phyloP scores from a whole-genome alignment of 2,113 vertebrate species.

The Furnarius figulus region DNA sequence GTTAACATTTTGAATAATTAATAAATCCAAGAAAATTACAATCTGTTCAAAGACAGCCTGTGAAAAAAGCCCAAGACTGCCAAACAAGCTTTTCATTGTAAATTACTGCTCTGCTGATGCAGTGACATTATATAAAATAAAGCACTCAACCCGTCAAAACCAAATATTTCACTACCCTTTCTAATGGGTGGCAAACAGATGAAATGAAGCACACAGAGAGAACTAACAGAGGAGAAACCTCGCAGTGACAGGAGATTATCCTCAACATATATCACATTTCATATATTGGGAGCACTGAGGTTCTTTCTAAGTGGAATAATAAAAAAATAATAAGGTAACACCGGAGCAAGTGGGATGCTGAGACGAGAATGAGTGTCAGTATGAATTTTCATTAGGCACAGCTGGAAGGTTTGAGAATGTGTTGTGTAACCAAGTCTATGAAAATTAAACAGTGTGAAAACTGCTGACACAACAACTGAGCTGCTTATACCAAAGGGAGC shows the following conservation, averaged over 20 bases:
- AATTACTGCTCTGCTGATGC: constrained; percentile 15
- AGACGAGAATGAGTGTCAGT: not conserved
- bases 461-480: constrained; percentile 19
- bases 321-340: not conserved
- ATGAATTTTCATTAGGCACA: constrained; percentile 45
- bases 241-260: not conserved
- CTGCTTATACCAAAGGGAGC: not conserved
- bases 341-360: not conserved
- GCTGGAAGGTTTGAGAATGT: constrained; percentile 32
- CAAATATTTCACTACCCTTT: constrained; percentile 1
- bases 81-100: not conserved
- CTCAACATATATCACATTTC: not conserved
- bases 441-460: constrained; percentile 39
- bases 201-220: not conserved
- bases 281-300: not conserved
- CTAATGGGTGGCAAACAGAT: not conserved
- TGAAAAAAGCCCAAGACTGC: not conserved
- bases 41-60: constrained; percentile 12
- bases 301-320: not conserved
- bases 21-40: constrained; percentile 29
- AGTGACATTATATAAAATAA: not conserved
- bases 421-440: constrained; percentile 23
- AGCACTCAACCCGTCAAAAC: not conserved
- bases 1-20: constrained; percentile 57
- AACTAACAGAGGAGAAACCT: not conserved